phyloP scores from a whole-genome alignment of 2,797 vertebrate genomes.

The Acipenser transmontanus region DNA sequence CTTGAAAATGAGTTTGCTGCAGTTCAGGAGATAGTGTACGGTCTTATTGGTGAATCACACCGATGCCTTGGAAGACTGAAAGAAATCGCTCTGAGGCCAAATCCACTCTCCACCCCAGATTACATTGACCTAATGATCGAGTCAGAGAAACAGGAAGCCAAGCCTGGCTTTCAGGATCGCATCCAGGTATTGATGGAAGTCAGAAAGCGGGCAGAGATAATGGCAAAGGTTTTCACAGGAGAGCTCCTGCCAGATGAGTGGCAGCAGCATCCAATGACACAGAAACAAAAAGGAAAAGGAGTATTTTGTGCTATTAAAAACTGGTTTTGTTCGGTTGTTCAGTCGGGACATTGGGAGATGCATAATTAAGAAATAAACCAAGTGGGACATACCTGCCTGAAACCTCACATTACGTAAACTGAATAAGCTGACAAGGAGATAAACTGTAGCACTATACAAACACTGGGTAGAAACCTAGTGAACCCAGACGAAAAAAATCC shows the following conservation, averaged over 20 bases:
- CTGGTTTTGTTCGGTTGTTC: background rate
- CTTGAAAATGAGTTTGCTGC: too few species aligned
- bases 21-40: too few species aligned
- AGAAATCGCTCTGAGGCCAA: constrained; percentile 17
- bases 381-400: too few species aligned
- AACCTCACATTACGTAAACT: too few species aligned
- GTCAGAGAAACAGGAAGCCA: constrained; percentile 12
- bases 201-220: constrained; percentile 1
- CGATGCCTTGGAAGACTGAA: constrained; percentile 8
- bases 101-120: constrained; percentile 2
- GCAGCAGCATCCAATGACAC: background rate
- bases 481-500: too few species aligned
- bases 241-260: constrained; percentile 6
- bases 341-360: too few species aligned
- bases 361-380: too few species aligned
- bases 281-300: background rate
- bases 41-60: too few species aligned
- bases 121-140: constrained; percentile 19
- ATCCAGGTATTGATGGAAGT: constrained; percentile 9
- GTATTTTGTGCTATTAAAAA: background rate
- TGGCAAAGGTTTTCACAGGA: constrained; percentile 6
- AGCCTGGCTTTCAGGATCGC: constrained; percentile 9
- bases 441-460: too few species aligned
- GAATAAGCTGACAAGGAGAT: too few species aligned
- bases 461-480: too few species aligned